phyloP scores from a whole-genome alignment of 2,113 vertebrate genomes.

The Bettongia penicillata region DNA sequence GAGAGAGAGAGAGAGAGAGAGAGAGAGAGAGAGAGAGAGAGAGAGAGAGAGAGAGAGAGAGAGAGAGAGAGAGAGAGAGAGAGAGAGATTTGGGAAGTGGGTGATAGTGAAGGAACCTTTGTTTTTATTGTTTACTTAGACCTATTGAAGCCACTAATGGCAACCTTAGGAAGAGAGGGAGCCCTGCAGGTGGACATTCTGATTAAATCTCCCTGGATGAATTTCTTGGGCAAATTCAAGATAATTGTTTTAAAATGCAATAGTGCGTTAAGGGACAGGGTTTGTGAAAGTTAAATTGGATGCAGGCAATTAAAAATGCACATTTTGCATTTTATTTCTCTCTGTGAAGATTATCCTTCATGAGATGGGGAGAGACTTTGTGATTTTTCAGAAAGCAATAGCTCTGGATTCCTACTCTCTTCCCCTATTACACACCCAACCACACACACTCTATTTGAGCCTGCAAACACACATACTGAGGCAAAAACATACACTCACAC shows the following conservation, averaged over 20 bases:
- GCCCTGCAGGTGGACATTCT: conserved; percentile 49
- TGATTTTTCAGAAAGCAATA: conserved; percentile 26
- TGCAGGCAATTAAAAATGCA: conserved; percentile 12
- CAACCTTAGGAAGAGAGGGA: conserved; percentile 45
- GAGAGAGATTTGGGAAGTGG: conserved; percentile 63
- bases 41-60: too few species aligned
- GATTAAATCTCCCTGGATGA: conserved; percentile 40
- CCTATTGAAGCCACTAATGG: conserved; percentile 42
- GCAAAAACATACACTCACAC: too few species aligned
- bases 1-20: neutral
- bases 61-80: conserved; percentile 31
- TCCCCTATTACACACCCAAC: neutral
- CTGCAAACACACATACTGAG: neutral
- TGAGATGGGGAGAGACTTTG: conserved; percentile 5
- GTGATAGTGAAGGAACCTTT: conserved; percentile 55
- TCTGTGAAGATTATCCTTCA: conserved; percentile 18
- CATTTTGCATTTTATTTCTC: neutral
- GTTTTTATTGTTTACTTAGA: conserved; percentile 58
- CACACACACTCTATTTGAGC: neutral
- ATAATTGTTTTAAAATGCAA: neutral
- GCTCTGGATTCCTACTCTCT: neutral
- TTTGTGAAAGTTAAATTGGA: neutral
- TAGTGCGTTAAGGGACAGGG: neutral
- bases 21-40: neutral
- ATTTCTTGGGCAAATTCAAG: conserved; percentile 15